phyloP scores from a whole-genome alignment of 2,113 vertebrate species.

The Misgurnus mizolepis region DNA sequence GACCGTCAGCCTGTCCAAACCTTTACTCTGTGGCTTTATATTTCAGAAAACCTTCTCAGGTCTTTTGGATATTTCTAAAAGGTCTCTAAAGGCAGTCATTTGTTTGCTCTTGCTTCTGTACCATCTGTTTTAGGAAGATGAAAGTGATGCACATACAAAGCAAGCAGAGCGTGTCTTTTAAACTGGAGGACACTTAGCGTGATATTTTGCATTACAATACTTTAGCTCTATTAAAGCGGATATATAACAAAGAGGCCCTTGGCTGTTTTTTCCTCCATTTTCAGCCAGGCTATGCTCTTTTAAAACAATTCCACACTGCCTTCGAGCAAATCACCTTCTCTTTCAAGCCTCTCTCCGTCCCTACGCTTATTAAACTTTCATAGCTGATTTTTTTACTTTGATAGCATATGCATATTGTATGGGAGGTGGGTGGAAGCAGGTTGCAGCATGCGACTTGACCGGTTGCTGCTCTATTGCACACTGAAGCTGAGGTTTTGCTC shows the following conservation, averaged over 20 bases:
- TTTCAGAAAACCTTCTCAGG: background rate
- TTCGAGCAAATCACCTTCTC: slow-evolving; percentile 66
- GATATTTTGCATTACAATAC: slow-evolving; percentile 37
- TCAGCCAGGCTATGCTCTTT: slow-evolving; percentile 64
- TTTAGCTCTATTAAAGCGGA: slow-evolving; percentile 31
- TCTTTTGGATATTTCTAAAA: background rate
- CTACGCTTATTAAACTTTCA: slow-evolving; percentile 75
- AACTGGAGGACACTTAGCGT: slow-evolving; percentile 2
- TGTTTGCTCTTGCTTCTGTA: slow-evolving; percentile 14
- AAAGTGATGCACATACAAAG: slow-evolving; percentile 6
- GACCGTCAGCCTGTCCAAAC: background rate
- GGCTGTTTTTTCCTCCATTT: slow-evolving; percentile 62
- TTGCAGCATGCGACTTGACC: slow-evolving; percentile 55
- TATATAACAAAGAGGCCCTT: slow-evolving; percentile 62
- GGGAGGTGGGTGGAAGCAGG: slow-evolving; percentile 65
- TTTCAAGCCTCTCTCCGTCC: slow-evolving; percentile 57
- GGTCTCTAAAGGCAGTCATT: background rate
- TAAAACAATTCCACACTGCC: slow-evolving; percentile 74
- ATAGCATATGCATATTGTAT: slow-evolving; percentile 75
- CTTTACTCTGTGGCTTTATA: background rate
- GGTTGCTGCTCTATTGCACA: slow-evolving; percentile 41
- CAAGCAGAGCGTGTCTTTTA: slow-evolving; percentile 6
- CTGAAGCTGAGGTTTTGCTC: slow-evolving; percentile 36
- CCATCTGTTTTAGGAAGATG: slow-evolving; percentile 22
- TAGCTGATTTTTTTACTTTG: slow-evolving; percentile 72